phyloP scores from a whole-genome alignment of 53 echinoderm and acorn worm genomes.

The Crossaster papposus region DNA sequence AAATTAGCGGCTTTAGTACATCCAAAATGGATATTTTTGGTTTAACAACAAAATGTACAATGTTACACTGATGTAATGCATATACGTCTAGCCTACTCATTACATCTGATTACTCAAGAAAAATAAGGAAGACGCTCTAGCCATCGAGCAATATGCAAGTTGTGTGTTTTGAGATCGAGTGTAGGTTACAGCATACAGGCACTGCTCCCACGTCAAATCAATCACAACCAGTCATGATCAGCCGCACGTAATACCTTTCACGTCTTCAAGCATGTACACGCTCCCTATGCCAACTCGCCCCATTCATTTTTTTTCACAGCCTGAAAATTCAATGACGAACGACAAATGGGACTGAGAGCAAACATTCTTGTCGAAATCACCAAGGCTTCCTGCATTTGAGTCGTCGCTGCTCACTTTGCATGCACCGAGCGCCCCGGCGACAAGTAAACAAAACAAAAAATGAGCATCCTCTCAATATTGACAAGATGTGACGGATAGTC shows the following conservation, averaged over 20 bases:
- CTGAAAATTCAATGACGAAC: neutral
- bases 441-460: neutral
- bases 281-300: neutral
- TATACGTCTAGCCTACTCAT: too few relatives aligned
- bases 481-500: neutral
- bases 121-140: too few relatives aligned
- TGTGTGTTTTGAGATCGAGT: neutral
- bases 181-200: neutral
- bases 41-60: too few relatives aligned
- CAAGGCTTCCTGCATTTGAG: neutral
- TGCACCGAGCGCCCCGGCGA: neutral
- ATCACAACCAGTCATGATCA: neutral
- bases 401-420: neutral
- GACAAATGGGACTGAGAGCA: neutral
- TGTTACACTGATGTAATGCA: too few relatives aligned
- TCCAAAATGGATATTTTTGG: too few relatives aligned
- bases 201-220: neutral
- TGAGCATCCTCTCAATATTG: neutral
- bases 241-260: neutral
- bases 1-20: too few relatives aligned
- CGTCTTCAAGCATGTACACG: neutral
- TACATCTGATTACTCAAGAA: too few relatives aligned
- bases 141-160: too few relatives aligned
- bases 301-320: neutral
- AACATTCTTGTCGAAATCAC: neutral